phyloP scores from a whole-genome alignment of 2,888 invertebrate species.

The Dolomedes plantarius region DNA sequence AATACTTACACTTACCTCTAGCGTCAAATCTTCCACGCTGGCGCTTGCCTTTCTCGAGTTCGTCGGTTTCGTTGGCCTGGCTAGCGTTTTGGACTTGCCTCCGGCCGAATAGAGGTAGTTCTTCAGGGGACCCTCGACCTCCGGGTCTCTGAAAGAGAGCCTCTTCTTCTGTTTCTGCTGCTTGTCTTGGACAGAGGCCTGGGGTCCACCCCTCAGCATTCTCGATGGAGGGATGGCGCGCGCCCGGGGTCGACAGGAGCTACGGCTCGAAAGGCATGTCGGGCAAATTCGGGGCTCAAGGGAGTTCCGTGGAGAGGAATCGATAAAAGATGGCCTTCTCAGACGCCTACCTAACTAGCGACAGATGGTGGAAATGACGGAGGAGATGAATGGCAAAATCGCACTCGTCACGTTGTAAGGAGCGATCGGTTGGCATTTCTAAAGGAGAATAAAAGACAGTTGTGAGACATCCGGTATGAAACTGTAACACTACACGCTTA shows the following conservation, averaged over 20 bases:
- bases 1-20: constrained; percentile 53
- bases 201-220: constrained; percentile 53
- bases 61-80: background rate
- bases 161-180: constrained; percentile 60
- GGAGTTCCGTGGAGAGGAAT: too few relatives aligned
- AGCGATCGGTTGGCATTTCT: too few relatives aligned
- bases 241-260: background rate
- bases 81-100: constrained; percentile 12
- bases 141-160: constrained; percentile 58
- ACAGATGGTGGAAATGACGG: too few relatives aligned
- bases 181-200: constrained; percentile 34
- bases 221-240: background rate
- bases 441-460: too few relatives aligned
- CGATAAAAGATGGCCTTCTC: too few relatives aligned
- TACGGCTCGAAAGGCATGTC: constrained; percentile 27
- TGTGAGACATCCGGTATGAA: too few relatives aligned
- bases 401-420: too few relatives aligned
- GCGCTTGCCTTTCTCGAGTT: background rate
- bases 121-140: constrained; percentile 45
- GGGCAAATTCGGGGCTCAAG: too few relatives aligned
- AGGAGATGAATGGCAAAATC: too few relatives aligned
- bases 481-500: too few relatives aligned
- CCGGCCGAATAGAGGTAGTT: background rate
- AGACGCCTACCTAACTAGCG: too few relatives aligned
- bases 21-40: constrained; percentile 39